Conservation (phyloP, 2,113 vertebrate species). For the Gasterosteus aculeatus region DNA sequence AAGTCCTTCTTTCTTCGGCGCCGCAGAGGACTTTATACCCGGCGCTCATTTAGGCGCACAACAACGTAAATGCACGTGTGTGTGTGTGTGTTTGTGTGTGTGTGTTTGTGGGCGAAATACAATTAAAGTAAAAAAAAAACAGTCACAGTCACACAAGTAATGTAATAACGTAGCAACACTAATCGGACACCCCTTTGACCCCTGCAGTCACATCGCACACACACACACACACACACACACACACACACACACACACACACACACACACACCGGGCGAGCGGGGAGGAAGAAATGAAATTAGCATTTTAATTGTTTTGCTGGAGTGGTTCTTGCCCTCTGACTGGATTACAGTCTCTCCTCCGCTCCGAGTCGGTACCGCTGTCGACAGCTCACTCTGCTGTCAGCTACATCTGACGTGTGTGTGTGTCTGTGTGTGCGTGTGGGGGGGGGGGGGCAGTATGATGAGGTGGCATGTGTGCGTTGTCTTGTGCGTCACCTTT, state of each 20-base stretch:
- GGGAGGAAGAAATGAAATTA: slow-evolving; percentile 73
- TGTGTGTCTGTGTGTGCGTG: background rate
- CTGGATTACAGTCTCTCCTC: slow-evolving; percentile 66
- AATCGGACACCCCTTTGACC: slow-evolving; percentile 39
- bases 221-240: background rate
- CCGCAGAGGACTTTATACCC: no score
- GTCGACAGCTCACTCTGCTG: slow-evolving; percentile 69
- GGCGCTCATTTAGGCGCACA: no score
- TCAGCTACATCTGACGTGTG: slow-evolving; percentile 28
- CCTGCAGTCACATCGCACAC: slow-evolving; percentile 14
- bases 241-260: slow-evolving; percentile 25
- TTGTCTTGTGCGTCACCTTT: slow-evolving; percentile 57
- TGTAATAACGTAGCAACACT: background rate
- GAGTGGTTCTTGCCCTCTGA: slow-evolving; percentile 71
- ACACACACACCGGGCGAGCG: slow-evolving; percentile 57
- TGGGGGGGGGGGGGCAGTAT: slow-evolving; percentile 9
- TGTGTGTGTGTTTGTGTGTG: background rate
- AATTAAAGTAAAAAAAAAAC: background rate
- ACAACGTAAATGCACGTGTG: no score
- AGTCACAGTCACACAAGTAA: background rate
- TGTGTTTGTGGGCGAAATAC: background rate
- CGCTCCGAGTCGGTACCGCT: slow-evolving; percentile 37
- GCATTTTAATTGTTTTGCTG: slow-evolving; percentile 82
- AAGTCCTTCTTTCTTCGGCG: slow-evolving; percentile 18
- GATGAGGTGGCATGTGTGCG: slow-evolving; percentile 41